A percentile compares a stretch with the other conserved stretches of the same genome.
phyloP scores from a whole-genome alignment of 2,888 invertebrate species.

The Fissipunctia ypsillon region DNA sequence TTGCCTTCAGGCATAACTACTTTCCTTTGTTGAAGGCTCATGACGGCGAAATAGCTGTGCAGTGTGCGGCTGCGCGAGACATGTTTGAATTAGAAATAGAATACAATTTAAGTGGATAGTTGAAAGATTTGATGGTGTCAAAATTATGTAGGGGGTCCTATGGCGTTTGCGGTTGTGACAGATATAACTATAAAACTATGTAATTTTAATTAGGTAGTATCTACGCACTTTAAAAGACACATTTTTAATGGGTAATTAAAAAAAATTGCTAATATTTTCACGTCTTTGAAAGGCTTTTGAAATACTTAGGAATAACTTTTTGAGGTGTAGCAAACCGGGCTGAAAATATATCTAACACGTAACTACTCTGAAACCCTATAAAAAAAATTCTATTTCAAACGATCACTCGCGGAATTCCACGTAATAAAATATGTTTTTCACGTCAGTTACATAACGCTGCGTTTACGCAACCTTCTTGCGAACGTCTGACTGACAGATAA shows the following conservation, averaged over 20 bases:
- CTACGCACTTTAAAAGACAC: no score
- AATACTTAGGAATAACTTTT: no score
- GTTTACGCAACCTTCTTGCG: constrained; percentile 53
- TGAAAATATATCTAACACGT: background rate
- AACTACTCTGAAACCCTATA: background rate
- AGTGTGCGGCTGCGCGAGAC: constrained; percentile 43
- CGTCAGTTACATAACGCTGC: constrained; percentile 46
- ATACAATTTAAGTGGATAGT: background rate
- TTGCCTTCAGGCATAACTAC: constrained; percentile 36
- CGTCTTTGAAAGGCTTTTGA: no score
- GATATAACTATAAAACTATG: no score
- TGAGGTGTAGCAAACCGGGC: no score
- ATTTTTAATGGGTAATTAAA: no score
- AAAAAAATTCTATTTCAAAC: constrained; percentile 20
- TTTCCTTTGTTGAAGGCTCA: constrained; percentile 43
- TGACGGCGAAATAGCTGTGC: background rate
- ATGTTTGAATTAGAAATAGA: constrained; percentile 15
- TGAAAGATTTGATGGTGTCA: background rate
- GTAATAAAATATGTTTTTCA: constrained; percentile 42
- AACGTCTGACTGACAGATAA: constrained; percentile 53
- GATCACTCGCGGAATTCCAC: constrained; percentile 11
- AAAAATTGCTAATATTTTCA: no score
- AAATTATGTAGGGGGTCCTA: no score
- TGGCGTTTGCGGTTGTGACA: no score
- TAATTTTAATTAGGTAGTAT: no score